These are phyloP conservation scores for Drosophila varians DNA, from an alignment of 1,140 invertebrate species.

Conservation along the genomic window DNA sequence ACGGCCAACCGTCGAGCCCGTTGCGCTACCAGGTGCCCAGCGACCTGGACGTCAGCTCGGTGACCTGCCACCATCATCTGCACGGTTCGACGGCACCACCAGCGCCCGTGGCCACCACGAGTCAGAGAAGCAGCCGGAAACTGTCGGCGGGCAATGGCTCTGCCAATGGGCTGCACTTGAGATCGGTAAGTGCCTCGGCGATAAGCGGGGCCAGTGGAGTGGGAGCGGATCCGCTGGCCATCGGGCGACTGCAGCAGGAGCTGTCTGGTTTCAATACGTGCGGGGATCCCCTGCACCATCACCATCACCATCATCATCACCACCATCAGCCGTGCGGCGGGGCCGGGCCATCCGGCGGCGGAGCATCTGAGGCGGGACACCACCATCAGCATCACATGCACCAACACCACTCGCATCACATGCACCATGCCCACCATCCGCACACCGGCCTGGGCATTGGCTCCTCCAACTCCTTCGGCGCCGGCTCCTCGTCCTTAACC, in stretches of 20 bases:
- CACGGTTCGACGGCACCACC: constrained; percentile 35
- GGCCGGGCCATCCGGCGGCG: constrained; percentile 1
- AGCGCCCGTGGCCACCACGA: constrained; percentile 2
- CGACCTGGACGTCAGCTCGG: constrained; percentile 52
- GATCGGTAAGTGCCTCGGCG: constrained; percentile 76
- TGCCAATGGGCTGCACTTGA: constrained; percentile 45
- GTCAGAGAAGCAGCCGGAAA: constrained; percentile 68
- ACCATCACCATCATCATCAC: constrained; percentile 81
- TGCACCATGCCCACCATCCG: constrained; percentile 65
- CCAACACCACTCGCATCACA: constrained; percentile 70
- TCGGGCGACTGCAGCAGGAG: constrained; percentile 68
- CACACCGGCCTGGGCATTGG: constrained; percentile 37
- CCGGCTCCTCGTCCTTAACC: not conserved
- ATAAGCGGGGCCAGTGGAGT: constrained; percentile 65
- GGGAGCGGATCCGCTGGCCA: constrained; percentile 51
- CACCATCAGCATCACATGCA: constrained; percentile 68
- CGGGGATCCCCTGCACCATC: constrained; percentile 75
- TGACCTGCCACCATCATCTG: constrained; percentile 44
- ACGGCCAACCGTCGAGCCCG: constrained; percentile 88
- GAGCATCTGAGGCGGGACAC: constrained; percentile 42
- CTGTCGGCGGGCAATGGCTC: constrained; percentile 42
- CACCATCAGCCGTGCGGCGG: constrained; percentile 55
- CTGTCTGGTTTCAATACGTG: constrained; percentile 66
- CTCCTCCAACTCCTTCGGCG: constrained; percentile 3
- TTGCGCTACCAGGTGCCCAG: constrained; percentile 83